These are phyloP conservation scores for Anthoscopus minutus DNA, from an alignment of 2,113 vertebrate genomes.

Conservation along the genomic window DNA sequence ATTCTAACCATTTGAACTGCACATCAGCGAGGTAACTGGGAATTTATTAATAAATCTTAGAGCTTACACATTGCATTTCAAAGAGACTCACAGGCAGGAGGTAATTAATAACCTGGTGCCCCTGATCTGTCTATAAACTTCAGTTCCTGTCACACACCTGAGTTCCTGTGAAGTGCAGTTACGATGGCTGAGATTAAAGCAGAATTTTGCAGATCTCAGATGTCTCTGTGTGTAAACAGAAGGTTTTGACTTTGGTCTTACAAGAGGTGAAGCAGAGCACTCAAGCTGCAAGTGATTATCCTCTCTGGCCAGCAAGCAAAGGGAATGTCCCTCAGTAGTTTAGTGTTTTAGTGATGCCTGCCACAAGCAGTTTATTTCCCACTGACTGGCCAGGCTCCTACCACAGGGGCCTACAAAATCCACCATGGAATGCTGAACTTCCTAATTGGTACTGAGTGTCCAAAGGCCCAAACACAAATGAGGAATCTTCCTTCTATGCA, in stretches of 20 bases:
- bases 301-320: not conserved
- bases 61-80: conserved; percentile 40
- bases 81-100: not conserved
- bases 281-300: not conserved
- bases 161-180: not conserved
- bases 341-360: not conserved
- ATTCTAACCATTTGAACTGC: conserved; percentile 43
- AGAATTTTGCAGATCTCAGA: not conserved
- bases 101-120: not conserved
- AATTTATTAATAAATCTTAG: conserved; percentile 28
- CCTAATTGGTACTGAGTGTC: not conserved
- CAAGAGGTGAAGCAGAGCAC: not conserved
- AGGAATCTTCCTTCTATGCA: not conserved
- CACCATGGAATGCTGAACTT: not conserved
- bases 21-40: conserved; percentile 21
- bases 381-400: not conserved
- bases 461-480: not conserved
- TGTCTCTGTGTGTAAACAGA: not conserved
- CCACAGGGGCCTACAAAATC: not conserved
- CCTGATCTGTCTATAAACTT: not conserved
- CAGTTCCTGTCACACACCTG: not conserved
- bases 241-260: not conserved
- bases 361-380: not conserved
- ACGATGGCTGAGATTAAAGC: not conserved
- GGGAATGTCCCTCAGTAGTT: not conserved